A percentile compares a stretch with the other conserved stretches of the same genome.
phyloP scores from a whole-genome alignment of 2,797 vertebrate genomes.

The Columba guinea region DNA sequence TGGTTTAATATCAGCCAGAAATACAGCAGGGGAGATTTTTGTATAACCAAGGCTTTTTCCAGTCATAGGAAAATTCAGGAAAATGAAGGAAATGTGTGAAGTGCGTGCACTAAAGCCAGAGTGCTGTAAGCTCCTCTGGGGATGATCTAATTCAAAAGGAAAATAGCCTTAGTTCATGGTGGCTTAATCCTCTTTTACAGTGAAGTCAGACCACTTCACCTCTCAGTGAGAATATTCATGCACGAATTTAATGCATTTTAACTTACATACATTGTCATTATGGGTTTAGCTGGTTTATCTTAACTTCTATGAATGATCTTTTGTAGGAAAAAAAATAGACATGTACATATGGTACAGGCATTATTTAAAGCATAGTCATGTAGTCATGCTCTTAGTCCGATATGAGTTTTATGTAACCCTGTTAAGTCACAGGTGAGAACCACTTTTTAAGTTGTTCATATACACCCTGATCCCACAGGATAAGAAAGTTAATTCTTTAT shows the following conservation, averaged over 20 bases:
- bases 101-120: not conserved
- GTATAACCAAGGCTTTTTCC: not conserved
- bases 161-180: conserved; percentile 38
- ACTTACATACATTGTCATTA: not conserved
- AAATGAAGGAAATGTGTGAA: not conserved
- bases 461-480: not conserved
- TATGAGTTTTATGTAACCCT: not conserved
- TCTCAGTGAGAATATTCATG: not conserved
- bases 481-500: not conserved
- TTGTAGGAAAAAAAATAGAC: not conserved
- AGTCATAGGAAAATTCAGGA: not conserved
- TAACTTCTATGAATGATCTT: not conserved
- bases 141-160: conserved; percentile 47
- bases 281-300: conserved; percentile 37
- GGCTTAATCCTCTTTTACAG: conserved; percentile 53
- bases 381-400: not conserved
- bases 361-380: not conserved
- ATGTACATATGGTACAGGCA: not conserved
- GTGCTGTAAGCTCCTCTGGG: conserved; percentile 29
- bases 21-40: not conserved
- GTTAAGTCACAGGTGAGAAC: not conserved
- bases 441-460: not conserved
- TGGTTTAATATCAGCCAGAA: not conserved
- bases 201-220: conserved; percentile 17
- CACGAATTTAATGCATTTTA: conserved; percentile 29